These are phyloP conservation scores for Variabilichromis moorii DNA, from an alignment of 2,113 vertebrate species.

Conservation along the genomic window DNA sequence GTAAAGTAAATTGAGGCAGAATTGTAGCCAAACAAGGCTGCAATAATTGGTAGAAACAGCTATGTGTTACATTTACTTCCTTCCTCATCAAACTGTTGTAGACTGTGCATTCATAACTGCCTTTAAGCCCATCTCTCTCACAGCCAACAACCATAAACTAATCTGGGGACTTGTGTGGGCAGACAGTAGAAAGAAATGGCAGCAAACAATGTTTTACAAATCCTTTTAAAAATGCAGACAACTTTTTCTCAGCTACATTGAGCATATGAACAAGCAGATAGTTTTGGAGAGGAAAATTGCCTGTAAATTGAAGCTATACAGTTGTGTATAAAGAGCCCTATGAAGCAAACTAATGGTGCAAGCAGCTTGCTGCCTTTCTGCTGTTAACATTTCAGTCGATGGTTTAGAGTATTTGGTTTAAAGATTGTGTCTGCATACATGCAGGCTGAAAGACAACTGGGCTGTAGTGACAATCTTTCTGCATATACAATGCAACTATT, in stretches of 20 bases:
- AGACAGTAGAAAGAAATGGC: neutral
- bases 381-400: neutral
- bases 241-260: neutral
- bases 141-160: neutral
- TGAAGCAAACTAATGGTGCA: conserved; percentile 2
- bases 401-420: neutral
- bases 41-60: neutral
- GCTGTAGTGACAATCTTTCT: neutral
- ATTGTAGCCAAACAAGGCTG: neutral
- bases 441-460: neutral
- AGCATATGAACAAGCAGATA: neutral
- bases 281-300: conserved; percentile 10
- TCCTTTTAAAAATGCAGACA: conserved; percentile 10
- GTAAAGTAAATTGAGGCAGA: neutral
- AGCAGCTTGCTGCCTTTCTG: neutral
- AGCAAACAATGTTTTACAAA: neutral
- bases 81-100: neutral
- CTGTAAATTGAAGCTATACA: conserved; percentile 15
- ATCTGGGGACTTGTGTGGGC: neutral
- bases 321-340: neutral
- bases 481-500: neutral
- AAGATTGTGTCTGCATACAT: neutral
- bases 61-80: neutral
- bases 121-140: neutral
- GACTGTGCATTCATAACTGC: neutral